Evolutionary conservation across 37 sponge, comb jelly and placozoan genomes (phyloP).

Genomic region (Bolinopsis microptera): DNA sequence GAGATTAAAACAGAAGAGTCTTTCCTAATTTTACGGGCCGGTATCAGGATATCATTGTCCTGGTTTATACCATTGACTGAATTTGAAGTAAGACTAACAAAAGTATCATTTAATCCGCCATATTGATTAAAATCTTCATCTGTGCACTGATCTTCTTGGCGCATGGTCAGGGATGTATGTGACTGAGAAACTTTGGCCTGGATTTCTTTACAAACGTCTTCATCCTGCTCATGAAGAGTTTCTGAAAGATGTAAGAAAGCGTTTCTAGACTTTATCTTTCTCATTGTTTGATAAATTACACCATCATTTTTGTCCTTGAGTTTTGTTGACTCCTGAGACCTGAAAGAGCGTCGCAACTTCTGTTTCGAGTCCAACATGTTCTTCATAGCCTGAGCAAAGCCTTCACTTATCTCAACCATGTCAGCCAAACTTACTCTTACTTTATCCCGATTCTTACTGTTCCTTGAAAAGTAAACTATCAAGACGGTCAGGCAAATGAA

Average conservation of each 20-base stretch:
- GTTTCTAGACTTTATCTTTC: background rate
- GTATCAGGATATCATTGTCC: background rate
- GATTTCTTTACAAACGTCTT: background rate
- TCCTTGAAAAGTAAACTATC: background rate
- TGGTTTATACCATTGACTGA: background rate
- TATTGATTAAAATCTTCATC: background rate
- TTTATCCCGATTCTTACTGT: background rate
- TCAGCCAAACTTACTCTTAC: background rate
- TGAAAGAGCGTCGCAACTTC: background rate
- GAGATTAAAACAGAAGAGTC: background rate
- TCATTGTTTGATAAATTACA: background rate
- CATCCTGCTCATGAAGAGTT: background rate
- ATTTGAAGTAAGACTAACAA: background rate
- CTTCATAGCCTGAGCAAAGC: conserved; percentile 11
- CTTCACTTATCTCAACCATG: conserved; percentile 13
- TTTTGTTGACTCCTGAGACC: background rate
- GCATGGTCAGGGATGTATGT: background rate
- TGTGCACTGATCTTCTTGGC: no score
- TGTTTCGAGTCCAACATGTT: background rate
- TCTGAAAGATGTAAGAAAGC: background rate
- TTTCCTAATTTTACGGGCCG: background rate
- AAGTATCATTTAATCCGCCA: background rate
- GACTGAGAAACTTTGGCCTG: background rate
- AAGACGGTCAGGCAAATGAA: background rate
- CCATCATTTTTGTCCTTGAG: background rate